Evolutionary conservation across 2,888 invertebrate species (phyloP), one percentile per base, ranked within the genome.

Genomic region (Argyresthia albistria): DNA sequence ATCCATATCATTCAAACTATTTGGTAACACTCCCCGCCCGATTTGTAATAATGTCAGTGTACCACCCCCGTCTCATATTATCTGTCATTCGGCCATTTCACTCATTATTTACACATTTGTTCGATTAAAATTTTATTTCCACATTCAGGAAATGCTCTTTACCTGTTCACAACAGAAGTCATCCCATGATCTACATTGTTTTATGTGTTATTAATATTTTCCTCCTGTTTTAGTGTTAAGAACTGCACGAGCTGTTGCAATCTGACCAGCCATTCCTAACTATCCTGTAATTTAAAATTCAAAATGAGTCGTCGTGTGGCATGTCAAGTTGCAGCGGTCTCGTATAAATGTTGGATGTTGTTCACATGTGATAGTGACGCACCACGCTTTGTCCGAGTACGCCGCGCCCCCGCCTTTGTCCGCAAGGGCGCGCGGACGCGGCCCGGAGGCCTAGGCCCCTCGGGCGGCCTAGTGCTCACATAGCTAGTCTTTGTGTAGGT

Each of bases 401-500:
- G 65, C 67, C 66, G 65, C 61, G 51, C 52, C 57, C 57, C 58
- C 60, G 57, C 59, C 59, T 55, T 56, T 57, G 54, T 46, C 56
- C 54, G 51, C 58, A 61, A 64, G 61, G 62, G 59, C 61, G 16
- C 51, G 43, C 43, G 51, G 45, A 14, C 14, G 35, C 48, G 67
- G 66, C 67, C 69, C 70, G 65, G 62, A 25, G 25, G 25, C 25
- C 25, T 25, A 25, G 25, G 25, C 25, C 2, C 25, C 25, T 25
- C 25, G 25, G 25, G 25, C 25, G 25, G 25, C 15, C 36, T 10
- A 35, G 49, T 73, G 80, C 80, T 84, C 86, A 83, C 80, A 70
- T 76, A 70, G 82, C 84, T 89, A 84, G 84, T 87, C 76, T 88
- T 80, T 88, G 86, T 83, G 81, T 91, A 95, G 97, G 95, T 96